A percentile compares a stretch with the other conserved stretches of the same genome.
phyloP scores from a whole-genome alignment of 1,140 invertebrate species.

The Eciton burchellii region DNA sequence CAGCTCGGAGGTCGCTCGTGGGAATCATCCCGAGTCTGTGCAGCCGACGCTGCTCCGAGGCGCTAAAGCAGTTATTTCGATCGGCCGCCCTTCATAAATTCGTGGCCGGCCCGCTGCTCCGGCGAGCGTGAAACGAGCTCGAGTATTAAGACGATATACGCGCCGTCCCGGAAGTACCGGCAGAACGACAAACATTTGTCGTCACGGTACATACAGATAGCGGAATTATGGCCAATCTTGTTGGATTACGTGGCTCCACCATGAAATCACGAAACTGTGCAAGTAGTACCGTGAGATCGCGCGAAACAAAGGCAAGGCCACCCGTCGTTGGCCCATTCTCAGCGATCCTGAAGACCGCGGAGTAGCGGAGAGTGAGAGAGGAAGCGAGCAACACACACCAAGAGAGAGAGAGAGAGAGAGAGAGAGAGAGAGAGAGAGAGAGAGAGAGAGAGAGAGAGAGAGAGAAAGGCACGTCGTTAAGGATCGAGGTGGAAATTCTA shows the following conservation, averaged over 20 bases:
- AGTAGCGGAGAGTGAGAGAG: background rate
- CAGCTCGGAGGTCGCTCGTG: conserved; percentile 75
- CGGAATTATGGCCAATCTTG: conserved; percentile 47
- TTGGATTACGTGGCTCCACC: background rate
- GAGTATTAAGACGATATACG: conserved; percentile 68
- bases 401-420: background rate
- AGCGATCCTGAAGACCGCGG: conserved; percentile 32
- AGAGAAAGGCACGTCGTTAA: background rate
- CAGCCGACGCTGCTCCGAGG: conserved; percentile 61
- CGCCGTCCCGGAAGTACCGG: conserved; percentile 31
- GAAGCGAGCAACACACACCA: too few relatives aligned
- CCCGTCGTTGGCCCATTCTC: conserved; percentile 27
- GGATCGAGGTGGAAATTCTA: conserved; percentile 71
- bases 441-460: background rate
- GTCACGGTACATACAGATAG: conserved; percentile 40
- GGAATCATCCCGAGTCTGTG: conserved; percentile 72
- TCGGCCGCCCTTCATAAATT: conserved; percentile 68
- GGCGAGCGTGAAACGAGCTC: conserved; percentile 75
- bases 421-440: background rate
- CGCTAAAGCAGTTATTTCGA: conserved; percentile 69
- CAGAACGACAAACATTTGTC: conserved; percentile 48
- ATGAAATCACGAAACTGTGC: background rate
- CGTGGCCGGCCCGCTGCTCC: conserved; percentile 63
- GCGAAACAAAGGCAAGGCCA: conserved; percentile 5
- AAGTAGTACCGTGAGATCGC: conserved; percentile 22